phyloP scores from a whole-genome alignment of 2,797 vertebrate genomes.

The Botia kubotai region DNA sequence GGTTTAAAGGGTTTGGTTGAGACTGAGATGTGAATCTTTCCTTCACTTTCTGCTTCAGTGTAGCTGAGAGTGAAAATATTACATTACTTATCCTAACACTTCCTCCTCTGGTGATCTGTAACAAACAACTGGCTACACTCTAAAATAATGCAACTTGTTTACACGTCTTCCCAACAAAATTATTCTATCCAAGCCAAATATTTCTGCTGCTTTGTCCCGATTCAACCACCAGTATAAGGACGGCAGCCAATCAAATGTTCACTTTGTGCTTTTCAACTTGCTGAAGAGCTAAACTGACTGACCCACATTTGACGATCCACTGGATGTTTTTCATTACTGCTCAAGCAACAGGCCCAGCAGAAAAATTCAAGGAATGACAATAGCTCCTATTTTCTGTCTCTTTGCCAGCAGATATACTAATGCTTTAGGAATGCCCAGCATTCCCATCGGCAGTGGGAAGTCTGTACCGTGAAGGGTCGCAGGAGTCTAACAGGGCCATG shows the following conservation, averaged over 20 bases:
- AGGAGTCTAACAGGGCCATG: neutral
- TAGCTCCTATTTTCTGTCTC: slow-evolving; percentile 20
- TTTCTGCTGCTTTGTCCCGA: neutral
- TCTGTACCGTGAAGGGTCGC: neutral
- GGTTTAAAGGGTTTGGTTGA: neutral
- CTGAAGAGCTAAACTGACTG: neutral
- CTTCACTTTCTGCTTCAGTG: neutral
- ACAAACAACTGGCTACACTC: neutral
- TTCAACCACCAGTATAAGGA: slow-evolving; percentile 1
- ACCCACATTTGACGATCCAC: slow-evolving; percentile 37
- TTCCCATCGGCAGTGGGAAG: neutral
- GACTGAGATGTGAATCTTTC: neutral
- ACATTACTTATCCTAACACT: neutral
- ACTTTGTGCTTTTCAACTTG: neutral
- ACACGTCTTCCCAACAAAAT: neutral
- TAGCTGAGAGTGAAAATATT: neutral
- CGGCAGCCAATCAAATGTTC: neutral
- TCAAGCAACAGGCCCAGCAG: slow-evolving; percentile 20
- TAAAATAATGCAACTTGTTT: neutral
- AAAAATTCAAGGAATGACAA: slow-evolving; percentile 45
- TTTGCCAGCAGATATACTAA: slow-evolving; percentile 34
- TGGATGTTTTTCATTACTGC: slow-evolving; percentile 34
- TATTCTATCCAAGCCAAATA: neutral
- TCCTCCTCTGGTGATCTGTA: neutral
- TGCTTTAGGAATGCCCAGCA: slow-evolving; percentile 3